Conservation (phyloP, 2,888 invertebrate species). For the Yponomeuta plumbellus region DNA sequence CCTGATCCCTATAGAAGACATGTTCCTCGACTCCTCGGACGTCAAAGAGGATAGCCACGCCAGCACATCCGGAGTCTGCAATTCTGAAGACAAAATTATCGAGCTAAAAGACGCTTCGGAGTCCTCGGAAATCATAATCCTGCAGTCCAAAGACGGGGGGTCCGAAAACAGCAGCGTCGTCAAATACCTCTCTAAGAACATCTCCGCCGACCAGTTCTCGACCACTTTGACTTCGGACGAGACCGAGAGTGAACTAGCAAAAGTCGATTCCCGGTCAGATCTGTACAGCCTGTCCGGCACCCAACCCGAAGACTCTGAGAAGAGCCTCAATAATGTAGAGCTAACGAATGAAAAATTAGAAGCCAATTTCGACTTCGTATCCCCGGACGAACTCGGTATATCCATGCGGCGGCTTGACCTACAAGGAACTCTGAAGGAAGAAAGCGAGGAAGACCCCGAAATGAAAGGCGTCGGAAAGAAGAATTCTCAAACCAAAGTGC, state of each 20-base stretch:
- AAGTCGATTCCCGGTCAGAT: not conserved
- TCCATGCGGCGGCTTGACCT: conserved; percentile 39
- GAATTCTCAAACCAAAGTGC: conserved; percentile 44
- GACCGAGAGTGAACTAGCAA: not conserved
- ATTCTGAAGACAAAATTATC: not conserved
- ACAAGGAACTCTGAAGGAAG: conserved; percentile 41
- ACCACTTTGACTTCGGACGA: not conserved
- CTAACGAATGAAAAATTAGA: not conserved
- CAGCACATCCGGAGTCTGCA: not conserved
- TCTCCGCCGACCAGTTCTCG: not conserved
- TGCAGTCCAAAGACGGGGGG: not conserved
- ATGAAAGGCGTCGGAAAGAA: conserved; percentile 26
- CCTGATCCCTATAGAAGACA: not conserved
- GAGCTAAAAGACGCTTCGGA: not conserved
- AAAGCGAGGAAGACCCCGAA: conserved; percentile 38
- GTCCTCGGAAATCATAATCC: not conserved
- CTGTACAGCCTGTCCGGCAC: not conserved
- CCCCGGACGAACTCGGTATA: conserved; percentile 41
- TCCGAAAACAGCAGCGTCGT: not conserved
- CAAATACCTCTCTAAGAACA: not conserved
- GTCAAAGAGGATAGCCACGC: not conserved
- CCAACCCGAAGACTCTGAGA: not conserved
- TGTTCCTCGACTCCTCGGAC: not conserved
- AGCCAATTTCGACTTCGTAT: conserved; percentile 20
- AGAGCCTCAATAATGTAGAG: not conserved